A percentile compares a stretch with the other conserved stretches of the same genome.
phyloP scores from a whole-genome alignment of 2,888 invertebrate species.

The Glaucopsyche alexis region DNA sequence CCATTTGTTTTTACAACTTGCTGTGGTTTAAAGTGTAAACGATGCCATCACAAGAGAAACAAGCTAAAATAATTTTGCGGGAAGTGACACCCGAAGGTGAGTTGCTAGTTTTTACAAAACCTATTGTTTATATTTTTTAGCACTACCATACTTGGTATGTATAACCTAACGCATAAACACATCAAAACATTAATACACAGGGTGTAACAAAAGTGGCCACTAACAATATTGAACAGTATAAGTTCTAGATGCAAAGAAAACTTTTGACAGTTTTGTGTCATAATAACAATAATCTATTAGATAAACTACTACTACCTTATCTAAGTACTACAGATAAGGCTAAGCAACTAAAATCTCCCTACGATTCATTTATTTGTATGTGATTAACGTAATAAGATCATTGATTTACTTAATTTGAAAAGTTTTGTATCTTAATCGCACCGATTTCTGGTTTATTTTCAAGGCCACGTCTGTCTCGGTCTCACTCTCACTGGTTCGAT shows the following conservation, averaged over 20 bases:
- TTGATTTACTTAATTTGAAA: background rate
- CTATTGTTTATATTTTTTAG: constrained; percentile 20
- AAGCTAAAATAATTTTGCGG: constrained; percentile 57
- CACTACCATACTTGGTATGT: background rate
- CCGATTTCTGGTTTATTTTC: background rate
- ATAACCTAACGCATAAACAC: background rate
- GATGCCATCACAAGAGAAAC: constrained; percentile 66
- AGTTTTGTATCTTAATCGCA: background rate
- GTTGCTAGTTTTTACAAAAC: constrained; percentile 36
- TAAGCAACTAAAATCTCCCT: too few species aligned
- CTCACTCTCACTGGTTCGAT: constrained; percentile 4
- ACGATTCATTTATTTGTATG: too few species aligned
- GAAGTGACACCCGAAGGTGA: constrained; percentile 72
- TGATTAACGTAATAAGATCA: background rate
- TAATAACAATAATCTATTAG: too few species aligned
- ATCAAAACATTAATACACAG: background rate
- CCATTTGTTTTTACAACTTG: background rate
- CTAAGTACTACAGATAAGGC: too few species aligned
- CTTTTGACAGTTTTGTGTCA: too few species aligned
- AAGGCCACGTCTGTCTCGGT: constrained; percentile 8
- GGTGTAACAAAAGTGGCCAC: background rate
- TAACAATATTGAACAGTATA: too few species aligned
- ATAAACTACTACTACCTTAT: too few species aligned
- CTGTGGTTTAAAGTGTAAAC: constrained; percentile 35
- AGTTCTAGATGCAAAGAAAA: too few species aligned